Base-by-base conservation (phyloP, 2,888 invertebrate species). In the Lasioglossum calceatum region DNA sequence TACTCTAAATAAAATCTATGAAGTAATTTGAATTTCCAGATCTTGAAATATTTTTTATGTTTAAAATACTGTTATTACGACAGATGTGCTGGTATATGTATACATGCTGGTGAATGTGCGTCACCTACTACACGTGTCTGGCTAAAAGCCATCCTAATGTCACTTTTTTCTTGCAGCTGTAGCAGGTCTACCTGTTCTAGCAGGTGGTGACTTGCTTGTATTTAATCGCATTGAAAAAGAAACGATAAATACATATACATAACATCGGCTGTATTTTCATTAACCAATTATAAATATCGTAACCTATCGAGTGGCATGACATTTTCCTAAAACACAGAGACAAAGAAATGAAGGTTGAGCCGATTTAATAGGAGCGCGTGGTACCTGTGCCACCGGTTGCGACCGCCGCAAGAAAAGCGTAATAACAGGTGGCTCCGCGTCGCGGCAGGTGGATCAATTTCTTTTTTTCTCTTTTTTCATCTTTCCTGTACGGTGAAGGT, bases 341-440 rank as follows among this genome's bases (percentile, higher is more conserved):
- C 14, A 39, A 73, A 84, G 74, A 27, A 75, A 39, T 72, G 61
- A 74, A 80, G 74, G 74, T 70, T 50, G 44, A 54, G 67, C 23
- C 80, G 16, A 80, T 73, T 80, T 76, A 36, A 44, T 76, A 47
- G 27, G 50, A 77, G 14, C 73, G 50, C n/a, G 32, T 23, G 71
- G 58, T 80, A 86, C 77, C 80, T 80, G 77, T 85, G 77, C 85
- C 81, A 86, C 86, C 86, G 64, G 78, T 86, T 82, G 77, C 19
- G 58, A 81, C 54, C 61, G 50, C 61, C 77, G 77, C 67, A 87
- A 84, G 86, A 87, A 80, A 82, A 79, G 80, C 72, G 42, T 83
- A 84, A 86, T 89, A 93, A 92, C 93, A 93, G 93, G 93, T 93
- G 93, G 93, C 93, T 93, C 93, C 93, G 88, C 93, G 85, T 83